A percentile compares a stretch with the other conserved stretches of the same genome.
Evolutionary conservation across 2,797 vertebrate species (phyloP).

Genomic region (Iguana delicatissima): DNA sequence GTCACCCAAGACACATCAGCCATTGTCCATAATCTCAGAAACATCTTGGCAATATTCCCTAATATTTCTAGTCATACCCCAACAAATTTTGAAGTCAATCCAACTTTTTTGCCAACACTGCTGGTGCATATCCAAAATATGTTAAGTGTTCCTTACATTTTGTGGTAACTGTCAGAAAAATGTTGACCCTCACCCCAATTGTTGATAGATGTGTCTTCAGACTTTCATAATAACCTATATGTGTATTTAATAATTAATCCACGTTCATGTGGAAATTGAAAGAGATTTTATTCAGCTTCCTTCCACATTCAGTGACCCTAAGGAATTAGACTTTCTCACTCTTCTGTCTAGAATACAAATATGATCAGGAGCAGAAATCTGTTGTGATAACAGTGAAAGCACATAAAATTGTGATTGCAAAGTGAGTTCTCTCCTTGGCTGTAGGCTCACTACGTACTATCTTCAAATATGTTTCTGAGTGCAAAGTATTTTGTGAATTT

Average conservation of each 20-base stretch:
- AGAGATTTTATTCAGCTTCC: neutral
- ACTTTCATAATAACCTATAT: neutral
- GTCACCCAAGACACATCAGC: neutral
- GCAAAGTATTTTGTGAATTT: neutral
- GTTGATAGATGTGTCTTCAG: neutral
- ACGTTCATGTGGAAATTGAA: neutral
- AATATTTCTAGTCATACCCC: neutral
- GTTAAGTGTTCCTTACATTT: neutral
- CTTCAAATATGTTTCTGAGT: neutral
- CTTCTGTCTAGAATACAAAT: neutral
- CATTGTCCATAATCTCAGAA: neutral
- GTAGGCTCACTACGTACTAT: neutral
- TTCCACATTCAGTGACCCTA: constrained; percentile 4
- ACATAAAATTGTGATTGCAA: neutral
- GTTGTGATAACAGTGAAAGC: neutral
- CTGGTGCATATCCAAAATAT: neutral
- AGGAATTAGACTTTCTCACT: neutral
- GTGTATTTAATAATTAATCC: neutral
- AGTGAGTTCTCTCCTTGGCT: neutral
- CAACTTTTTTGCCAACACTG: neutral
- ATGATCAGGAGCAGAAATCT: neutral
- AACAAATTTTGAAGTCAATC: neutral
- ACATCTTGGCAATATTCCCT: neutral
- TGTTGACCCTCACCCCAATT: neutral
- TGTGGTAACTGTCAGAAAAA: neutral